Conservation (phyloP, 2,888 invertebrate species). For the Margaritifera margaritifera region DNA sequence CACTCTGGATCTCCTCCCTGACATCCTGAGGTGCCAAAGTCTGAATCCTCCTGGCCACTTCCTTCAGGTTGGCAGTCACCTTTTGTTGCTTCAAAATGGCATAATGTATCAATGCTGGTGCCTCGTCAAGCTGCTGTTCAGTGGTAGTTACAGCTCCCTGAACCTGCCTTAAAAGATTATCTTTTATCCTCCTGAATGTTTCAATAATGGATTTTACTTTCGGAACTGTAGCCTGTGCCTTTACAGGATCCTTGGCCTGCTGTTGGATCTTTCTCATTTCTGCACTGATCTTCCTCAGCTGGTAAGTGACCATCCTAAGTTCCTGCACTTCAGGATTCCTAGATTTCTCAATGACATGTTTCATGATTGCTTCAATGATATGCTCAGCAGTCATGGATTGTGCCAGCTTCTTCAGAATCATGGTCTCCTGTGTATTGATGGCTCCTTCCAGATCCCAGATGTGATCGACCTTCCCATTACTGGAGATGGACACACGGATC, state of each 20-base stretch:
- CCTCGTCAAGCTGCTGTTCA: neutral
- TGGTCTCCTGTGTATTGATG: slow-evolving; percentile 8
- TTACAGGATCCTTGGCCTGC: slow-evolving; percentile 3
- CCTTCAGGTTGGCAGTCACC: neutral
- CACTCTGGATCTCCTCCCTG: no score
- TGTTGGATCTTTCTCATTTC: slow-evolving; percentile 6
- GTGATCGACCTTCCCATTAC: slow-evolving; percentile 21
- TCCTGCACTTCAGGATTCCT: slow-evolving; percentile 9
- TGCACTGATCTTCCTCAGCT: slow-evolving; percentile 21
- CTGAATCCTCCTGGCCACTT: no score
- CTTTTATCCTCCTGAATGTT: no score
- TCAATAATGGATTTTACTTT: no score
- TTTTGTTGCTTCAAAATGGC: slow-evolving; percentile 13
- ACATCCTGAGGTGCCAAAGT: no score
- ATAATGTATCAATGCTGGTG: slow-evolving; percentile 3
- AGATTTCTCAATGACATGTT: slow-evolving; percentile 6
- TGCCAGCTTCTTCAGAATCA: slow-evolving; percentile 7
- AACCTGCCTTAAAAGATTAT: no score
- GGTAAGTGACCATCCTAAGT: slow-evolving; percentile 14
- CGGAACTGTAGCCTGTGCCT: no score
- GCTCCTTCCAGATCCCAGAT: slow-evolving; percentile 21
- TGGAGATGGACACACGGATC: slow-evolving; percentile 24
- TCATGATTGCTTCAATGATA: no score
- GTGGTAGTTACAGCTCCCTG: no score
- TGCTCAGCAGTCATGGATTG: neutral